A percentile compares a stretch with the other conserved stretches of the same genome.
These are phyloP conservation scores for Bolborhynchus lineola DNA, from an alignment of 2,113 vertebrate genomes.

Conservation along the genomic window DNA sequence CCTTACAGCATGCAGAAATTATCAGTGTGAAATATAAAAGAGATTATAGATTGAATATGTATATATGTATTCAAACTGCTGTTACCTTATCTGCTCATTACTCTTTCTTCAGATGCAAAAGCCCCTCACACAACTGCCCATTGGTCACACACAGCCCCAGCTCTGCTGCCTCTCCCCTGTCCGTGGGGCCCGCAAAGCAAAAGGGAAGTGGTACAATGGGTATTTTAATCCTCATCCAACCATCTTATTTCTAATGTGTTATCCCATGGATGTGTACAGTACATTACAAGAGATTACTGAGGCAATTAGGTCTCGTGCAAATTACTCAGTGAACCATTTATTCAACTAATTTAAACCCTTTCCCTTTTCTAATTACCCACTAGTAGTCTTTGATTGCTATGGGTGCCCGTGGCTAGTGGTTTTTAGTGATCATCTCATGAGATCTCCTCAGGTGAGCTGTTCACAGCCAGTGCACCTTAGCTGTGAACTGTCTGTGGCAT, in stretches of 20 bases:
- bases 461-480: background rate
- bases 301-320: background rate
- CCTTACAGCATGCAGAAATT: background rate
- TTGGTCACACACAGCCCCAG: background rate
- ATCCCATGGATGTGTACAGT: background rate
- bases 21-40: background rate
- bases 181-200: background rate
- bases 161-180: background rate
- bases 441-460: background rate
- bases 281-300: background rate
- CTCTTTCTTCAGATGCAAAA: background rate
- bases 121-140: background rate
- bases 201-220: rapidly evolving
- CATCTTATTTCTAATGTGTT: background rate
- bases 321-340: background rate
- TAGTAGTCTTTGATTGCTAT: background rate
- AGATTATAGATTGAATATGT: background rate
- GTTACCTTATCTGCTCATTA: background rate
- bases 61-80: background rate
- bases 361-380: background rate
- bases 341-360: background rate
- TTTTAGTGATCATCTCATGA: background rate
- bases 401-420: background rate
- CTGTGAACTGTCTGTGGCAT: background rate
- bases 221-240: background rate